Percentiles rank a stretch among this genome's conserved stretches.
Conservation (phyloP, 37 sponge, comb jelly and placozoan genomes). For the Ianthella basta region DNA sequence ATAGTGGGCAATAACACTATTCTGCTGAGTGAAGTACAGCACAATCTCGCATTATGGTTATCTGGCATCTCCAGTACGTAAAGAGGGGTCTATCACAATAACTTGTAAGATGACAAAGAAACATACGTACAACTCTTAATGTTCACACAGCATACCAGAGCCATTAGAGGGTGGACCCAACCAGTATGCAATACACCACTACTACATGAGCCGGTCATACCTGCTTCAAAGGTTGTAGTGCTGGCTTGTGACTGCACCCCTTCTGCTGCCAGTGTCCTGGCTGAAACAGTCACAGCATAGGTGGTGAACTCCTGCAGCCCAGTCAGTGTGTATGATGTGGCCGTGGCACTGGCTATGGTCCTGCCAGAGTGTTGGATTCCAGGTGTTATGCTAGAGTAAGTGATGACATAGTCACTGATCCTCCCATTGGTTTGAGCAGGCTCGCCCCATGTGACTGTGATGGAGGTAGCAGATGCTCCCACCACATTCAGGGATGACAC, state of each 20-base stretch:
- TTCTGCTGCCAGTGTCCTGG: neutral
- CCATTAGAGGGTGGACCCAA: too few relatives aligned
- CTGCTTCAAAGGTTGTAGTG: neutral
- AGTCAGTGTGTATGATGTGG: neutral
- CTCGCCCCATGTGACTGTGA: neutral
- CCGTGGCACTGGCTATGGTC: neutral
- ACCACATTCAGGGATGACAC: neutral
- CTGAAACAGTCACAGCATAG: neutral
- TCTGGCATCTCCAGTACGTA: too few relatives aligned
- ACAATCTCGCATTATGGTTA: too few relatives aligned
- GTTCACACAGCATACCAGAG: too few relatives aligned
- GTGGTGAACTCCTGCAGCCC: conserved; percentile 7
- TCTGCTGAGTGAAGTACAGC: too few relatives aligned
- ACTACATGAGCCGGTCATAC: neutral
- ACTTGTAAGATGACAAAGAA: too few relatives aligned
- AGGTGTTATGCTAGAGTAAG: neutral
- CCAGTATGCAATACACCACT: too few relatives aligned
- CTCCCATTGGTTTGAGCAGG: neutral
- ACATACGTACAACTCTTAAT: too few relatives aligned
- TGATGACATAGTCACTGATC: conserved; percentile 5
- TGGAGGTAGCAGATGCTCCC: neutral
- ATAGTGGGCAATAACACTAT: too few relatives aligned
- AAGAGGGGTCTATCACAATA: too few relatives aligned
- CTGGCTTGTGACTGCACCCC: neutral
- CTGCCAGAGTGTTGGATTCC: neutral